Conservation (phyloP, 2,888 invertebrate genomes). For the Copidosoma aretas region DNA sequence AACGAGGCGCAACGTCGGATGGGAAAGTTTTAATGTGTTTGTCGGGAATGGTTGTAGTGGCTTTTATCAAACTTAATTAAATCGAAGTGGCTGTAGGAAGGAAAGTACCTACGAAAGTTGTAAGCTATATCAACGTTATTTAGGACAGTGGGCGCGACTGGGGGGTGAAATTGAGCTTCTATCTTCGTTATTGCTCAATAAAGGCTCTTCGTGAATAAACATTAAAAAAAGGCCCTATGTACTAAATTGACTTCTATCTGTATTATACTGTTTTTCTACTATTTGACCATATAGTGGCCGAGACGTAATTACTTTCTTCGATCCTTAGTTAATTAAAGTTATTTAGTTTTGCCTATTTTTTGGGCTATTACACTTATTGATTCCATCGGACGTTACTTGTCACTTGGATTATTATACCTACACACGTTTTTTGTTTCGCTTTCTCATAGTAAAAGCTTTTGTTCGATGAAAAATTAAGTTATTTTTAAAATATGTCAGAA, state of each 20-base stretch:
- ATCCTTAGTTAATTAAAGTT: too few species aligned
- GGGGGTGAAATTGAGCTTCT: slow-evolving; percentile 46
- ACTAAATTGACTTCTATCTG: background rate
- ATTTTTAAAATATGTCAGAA: too few species aligned
- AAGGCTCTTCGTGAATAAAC: background rate
- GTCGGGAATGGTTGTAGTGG: background rate
- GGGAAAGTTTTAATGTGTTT: background rate
- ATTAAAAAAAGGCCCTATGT: slow-evolving; percentile 16
- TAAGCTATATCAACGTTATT: slow-evolving; percentile 6
- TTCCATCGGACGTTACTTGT: too few species aligned
- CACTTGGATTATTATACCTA: too few species aligned
- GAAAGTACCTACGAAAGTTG: background rate
- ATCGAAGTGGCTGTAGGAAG: background rate
- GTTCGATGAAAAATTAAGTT: too few species aligned
- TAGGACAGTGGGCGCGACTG: slow-evolving; percentile 47
- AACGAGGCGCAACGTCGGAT: background rate
- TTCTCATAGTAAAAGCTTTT: too few species aligned
- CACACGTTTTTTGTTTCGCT: too few species aligned
- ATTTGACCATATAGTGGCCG: too few species aligned
- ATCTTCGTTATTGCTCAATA: slow-evolving; percentile 42
- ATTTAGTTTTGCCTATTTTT: too few species aligned
- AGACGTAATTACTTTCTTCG: too few species aligned
- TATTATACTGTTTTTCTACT: background rate
- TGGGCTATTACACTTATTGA: too few species aligned
- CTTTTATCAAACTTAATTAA: background rate